phyloP scores from a whole-genome alignment of 1,140 invertebrate genomes.

The Laupala kohalensis region DNA sequence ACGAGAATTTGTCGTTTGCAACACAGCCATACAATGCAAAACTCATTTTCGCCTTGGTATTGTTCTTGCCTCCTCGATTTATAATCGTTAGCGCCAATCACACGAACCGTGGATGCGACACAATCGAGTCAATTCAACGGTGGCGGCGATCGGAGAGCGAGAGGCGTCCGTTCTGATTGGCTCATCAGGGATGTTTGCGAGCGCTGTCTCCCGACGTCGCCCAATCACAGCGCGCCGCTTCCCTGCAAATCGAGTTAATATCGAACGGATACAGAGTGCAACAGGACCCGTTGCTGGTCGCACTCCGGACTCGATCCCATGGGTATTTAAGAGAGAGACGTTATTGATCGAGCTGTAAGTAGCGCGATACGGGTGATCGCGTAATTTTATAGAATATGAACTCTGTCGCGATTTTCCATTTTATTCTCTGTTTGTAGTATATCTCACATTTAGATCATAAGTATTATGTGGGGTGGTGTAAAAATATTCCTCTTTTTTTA shows the following conservation, averaged over 20 bases:
- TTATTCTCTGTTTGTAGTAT: too few species aligned
- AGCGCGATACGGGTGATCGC: too few species aligned
- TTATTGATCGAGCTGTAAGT: too few species aligned
- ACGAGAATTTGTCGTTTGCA: not conserved
- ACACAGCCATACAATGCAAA: not conserved
- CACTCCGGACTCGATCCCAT: not conserved
- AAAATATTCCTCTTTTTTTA: too few species aligned
- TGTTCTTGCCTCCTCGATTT: not conserved
- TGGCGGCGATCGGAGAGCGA: not conserved
- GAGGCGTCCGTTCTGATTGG: not conserved
- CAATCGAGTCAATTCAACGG: not conserved
- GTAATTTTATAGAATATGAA: too few species aligned
- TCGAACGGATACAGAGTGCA: too few species aligned
- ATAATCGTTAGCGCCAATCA: not conserved
- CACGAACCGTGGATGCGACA: not conserved
- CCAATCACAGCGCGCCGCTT: not conserved
- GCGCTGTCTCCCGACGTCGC: not conserved
- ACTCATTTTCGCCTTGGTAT: not conserved
- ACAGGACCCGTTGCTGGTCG: not conserved
- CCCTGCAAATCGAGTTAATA: not conserved
- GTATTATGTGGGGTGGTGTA: too few species aligned
- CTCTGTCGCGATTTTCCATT: too few species aligned
- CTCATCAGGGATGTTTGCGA: not conserved
- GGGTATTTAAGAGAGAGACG: too few species aligned
- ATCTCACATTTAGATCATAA: too few species aligned